These are phyloP conservation scores for Stegostoma tigrinum DNA, from an alignment of 2,113 vertebrate genomes.

Conservation along the genomic window DNA sequence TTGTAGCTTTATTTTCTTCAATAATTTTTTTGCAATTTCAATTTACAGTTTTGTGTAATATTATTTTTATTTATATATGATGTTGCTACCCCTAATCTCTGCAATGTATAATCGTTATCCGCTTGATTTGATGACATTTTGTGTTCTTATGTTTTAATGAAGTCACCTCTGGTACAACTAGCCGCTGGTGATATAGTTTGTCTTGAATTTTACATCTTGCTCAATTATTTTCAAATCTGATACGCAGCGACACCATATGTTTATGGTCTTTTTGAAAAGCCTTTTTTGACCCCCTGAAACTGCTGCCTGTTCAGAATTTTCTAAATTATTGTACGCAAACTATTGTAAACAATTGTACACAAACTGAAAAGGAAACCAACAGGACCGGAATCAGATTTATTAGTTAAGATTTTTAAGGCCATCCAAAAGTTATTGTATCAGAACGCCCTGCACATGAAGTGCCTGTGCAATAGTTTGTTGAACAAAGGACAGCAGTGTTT, in stretches of 20 bases:
- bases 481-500: background rate
- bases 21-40: background rate
- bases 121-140: background rate
- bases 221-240: background rate
- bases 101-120: background rate
- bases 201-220: background rate
- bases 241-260: background rate
- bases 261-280: background rate
- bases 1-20: background rate
- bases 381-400: background rate
- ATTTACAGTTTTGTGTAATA: background rate
- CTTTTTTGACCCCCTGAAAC: background rate
- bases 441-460: background rate
- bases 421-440: background rate
- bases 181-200: background rate
- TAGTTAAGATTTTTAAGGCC: slow-evolving; percentile 11
- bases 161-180: background rate
- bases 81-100: background rate
- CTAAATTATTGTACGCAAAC: background rate
- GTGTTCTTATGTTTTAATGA: background rate
- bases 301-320: background rate
- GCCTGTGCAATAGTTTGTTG: background rate
- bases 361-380: slow-evolving; percentile 8
- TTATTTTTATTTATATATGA: background rate
- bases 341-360: too few species aligned